These are phyloP conservation scores for Drosophila demipolita DNA, from an alignment of 2,888 invertebrate species.

Conservation along the genomic window DNA sequence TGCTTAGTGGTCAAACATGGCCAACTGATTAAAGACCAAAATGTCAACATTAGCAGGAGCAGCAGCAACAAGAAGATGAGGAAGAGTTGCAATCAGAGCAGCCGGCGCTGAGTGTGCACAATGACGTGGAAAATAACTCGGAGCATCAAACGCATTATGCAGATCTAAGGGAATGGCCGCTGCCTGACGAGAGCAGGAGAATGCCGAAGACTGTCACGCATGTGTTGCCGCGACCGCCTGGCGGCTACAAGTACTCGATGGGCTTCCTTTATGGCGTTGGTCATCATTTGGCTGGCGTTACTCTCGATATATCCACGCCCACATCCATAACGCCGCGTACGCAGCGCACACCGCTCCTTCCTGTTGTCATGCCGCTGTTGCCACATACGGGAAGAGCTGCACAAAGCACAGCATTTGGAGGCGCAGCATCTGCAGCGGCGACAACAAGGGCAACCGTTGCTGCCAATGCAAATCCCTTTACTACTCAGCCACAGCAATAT, in stretches of 20 bases:
- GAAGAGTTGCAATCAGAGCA: constrained; percentile 18
- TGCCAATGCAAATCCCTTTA: constrained; percentile 5
- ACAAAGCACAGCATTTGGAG: constrained; percentile 29
- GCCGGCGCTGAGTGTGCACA: constrained; percentile 25
- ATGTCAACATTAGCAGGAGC: constrained; percentile 14
- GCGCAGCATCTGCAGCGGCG: neutral
- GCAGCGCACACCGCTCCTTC: constrained; percentile 43
- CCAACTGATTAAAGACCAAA: neutral
- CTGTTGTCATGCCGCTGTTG: constrained; percentile 23
- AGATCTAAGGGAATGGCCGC: constrained; percentile 49
- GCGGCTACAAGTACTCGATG: constrained; percentile 72
- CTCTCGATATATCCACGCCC: constrained; percentile 69
- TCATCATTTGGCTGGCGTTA: constrained; percentile 64
- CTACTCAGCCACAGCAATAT: constrained; percentile 52
- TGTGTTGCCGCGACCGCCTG: constrained; percentile 65
- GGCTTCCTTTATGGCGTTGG: constrained; percentile 72
- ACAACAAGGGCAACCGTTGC: constrained; percentile 5
- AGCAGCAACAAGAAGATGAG: constrained; percentile 25
- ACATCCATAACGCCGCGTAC: constrained; percentile 68
- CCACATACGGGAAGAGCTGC: constrained; percentile 20
- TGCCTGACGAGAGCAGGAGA: constrained; percentile 28
- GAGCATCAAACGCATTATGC: constrained; percentile 42
- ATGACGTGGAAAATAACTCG: constrained; percentile 33
- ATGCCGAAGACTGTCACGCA: constrained; percentile 44
- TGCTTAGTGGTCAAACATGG: neutral